phyloP scores from a whole-genome alignment of 2,888 invertebrate genomes.

The Spialia ferax region DNA sequence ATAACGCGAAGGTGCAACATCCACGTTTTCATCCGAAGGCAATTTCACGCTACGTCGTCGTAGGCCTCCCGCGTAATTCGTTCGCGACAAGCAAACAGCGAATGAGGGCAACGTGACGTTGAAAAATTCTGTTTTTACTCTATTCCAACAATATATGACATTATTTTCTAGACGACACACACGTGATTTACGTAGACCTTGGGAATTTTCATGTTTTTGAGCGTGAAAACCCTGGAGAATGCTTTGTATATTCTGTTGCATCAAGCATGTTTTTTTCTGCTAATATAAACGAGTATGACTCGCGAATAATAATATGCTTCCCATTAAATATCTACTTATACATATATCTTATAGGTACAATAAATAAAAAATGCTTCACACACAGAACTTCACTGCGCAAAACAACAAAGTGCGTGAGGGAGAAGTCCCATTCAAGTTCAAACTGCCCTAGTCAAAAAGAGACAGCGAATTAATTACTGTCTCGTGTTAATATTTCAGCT shows the following conservation, averaged over 20 bases:
- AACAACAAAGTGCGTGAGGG: too few relatives aligned
- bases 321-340: too few relatives aligned
- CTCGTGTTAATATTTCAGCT: too few relatives aligned
- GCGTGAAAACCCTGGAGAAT: background rate
- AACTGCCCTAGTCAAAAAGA: too few relatives aligned
- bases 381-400: too few relatives aligned
- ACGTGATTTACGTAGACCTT: constrained; percentile 16
- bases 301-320: too few relatives aligned
- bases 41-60: constrained; percentile 81
- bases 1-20: constrained; percentile 39
- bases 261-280: background rate
- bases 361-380: too few relatives aligned
- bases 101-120: constrained; percentile 61
- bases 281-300: too few relatives aligned
- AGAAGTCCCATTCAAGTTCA: too few relatives aligned
- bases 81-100: constrained; percentile 56
- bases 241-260: background rate
- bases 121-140: constrained; percentile 64
- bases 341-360: too few relatives aligned
- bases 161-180: constrained; percentile 48
- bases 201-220: constrained; percentile 5
- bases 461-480: too few relatives aligned
- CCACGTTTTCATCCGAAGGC: constrained; percentile 59
- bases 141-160: constrained; percentile 59
- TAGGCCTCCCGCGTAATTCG: constrained; percentile 66